phyloP scores from a whole-genome alignment of 2,797 vertebrate species.

The Prionace glauca region DNA sequence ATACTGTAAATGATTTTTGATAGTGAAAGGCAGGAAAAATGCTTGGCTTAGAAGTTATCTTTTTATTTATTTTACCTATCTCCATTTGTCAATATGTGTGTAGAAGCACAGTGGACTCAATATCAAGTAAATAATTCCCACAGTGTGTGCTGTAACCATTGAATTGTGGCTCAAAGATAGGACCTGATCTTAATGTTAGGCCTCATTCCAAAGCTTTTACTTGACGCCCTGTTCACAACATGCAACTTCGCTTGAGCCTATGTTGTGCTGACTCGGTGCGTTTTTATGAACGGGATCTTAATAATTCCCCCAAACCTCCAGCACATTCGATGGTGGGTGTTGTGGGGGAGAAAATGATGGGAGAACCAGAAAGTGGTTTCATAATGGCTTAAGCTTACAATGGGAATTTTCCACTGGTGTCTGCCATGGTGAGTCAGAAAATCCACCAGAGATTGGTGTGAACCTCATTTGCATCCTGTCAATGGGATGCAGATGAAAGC shows the following conservation, averaged over 20 bases:
- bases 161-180: background rate
- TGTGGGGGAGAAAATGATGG: too few species aligned
- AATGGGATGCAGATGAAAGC: too few species aligned
- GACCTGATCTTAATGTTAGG: background rate
- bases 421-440: too few species aligned
- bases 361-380: too few species aligned
- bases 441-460: too few species aligned
- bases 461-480: too few species aligned
- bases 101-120: background rate
- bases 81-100: background rate
- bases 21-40: background rate
- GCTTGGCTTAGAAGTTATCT: background rate
- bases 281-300: background rate
- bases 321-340: too few species aligned
- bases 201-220: background rate
- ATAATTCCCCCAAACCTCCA: background rate
- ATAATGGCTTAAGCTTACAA: too few species aligned
- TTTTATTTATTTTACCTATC: background rate
- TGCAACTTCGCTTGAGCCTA: background rate
- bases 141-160: background rate
- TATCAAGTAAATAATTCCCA: background rate
- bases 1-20: background rate
- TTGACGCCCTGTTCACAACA: background rate
- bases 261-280: background rate
- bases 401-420: too few species aligned